These are phyloP conservation scores for Syrphus vitripennis DNA, from an alignment of 2,888 invertebrate genomes.

Conservation along the genomic window DNA sequence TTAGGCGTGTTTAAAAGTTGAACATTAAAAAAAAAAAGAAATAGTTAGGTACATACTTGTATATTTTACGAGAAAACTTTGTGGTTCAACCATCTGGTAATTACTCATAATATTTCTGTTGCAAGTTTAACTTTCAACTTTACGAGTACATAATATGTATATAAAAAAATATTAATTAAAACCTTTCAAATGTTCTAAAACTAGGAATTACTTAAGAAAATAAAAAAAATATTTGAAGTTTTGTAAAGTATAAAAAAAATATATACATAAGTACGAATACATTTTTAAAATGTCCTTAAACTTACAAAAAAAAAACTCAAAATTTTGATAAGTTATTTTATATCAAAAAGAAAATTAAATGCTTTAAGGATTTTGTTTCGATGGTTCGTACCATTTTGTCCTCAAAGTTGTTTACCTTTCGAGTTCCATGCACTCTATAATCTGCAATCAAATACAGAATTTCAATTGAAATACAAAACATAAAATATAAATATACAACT, in stretches of 20 bases:
- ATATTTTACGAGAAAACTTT: constrained; percentile 13
- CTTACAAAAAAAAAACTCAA: background rate
- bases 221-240: background rate
- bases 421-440: constrained; percentile 16
- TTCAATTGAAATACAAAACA: constrained; percentile 44
- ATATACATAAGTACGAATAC: background rate
- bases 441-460: constrained; percentile 20
- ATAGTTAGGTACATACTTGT: background rate
- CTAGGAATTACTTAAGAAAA: background rate
- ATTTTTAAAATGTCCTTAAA: background rate
- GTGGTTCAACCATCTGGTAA: background rate
- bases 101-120: background rate
- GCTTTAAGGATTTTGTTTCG: background rate
- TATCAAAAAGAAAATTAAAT: background rate
- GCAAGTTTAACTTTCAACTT: background rate
- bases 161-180: too few species aligned
- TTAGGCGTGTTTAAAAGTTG: background rate
- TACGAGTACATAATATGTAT: background rate
- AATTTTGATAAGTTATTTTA: background rate
- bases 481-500: background rate
- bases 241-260: background rate
- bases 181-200: background rate
- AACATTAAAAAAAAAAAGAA: background rate
- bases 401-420: background rate
- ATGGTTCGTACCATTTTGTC: background rate